These are phyloP conservation scores for Oligia latruncula DNA, from an alignment of 2,888 invertebrate species.

Conservation along the genomic window DNA sequence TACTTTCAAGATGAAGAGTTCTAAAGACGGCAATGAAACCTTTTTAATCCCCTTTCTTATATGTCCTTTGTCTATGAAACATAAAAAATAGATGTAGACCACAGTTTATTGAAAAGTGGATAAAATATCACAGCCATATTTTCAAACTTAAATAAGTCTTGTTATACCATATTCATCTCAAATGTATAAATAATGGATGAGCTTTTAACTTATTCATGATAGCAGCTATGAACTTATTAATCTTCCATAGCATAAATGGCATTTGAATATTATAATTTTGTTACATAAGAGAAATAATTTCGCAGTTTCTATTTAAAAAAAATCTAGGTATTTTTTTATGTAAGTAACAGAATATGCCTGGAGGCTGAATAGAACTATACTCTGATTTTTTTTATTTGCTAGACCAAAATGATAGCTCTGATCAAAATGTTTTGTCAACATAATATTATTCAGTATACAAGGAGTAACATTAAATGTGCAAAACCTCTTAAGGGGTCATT, in stretches of 20 bases:
- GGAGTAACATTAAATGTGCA: too few relatives aligned
- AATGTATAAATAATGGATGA: slow-evolving; percentile 17
- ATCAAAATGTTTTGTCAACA: neutral
- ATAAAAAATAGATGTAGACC: neutral
- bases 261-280: slow-evolving; percentile 6
- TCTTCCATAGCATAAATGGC: neutral
- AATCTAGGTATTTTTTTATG: too few relatives aligned
- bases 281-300: slow-evolving; percentile 5
- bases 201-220: slow-evolving; percentile 27
- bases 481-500: too few relatives aligned
- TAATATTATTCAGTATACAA: too few relatives aligned
- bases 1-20: slow-evolving; percentile 1
- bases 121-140: neutral
- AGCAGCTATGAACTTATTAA: neutral
- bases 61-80: neutral
- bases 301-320: neutral
- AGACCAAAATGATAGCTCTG: neutral
- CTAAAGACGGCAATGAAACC: neutral
- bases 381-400: neutral
- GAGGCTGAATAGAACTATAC: neutral
- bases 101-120: neutral
- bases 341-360: neutral
- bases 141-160: neutral
- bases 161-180: neutral
- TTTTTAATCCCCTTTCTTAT: neutral